Percentiles rank a stretch among this genome's conserved stretches.
Conservation (phyloP, 2,113 vertebrate species). For the Amphilophus citrinellus region DNA sequence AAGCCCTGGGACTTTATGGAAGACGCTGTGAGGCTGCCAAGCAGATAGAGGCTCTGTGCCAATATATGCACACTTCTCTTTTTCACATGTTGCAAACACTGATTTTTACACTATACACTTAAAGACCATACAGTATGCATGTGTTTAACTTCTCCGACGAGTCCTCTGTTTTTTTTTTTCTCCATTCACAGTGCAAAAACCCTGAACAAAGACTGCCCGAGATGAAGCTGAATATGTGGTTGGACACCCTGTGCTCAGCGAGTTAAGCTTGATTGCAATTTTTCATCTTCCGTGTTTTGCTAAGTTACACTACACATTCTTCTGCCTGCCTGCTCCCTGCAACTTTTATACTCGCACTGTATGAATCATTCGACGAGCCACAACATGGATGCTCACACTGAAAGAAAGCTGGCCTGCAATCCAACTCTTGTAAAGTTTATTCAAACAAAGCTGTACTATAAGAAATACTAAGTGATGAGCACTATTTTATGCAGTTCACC, state of each 20-base stretch:
- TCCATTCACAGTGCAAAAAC: background rate
- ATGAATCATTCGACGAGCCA: background rate
- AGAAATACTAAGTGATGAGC: background rate
- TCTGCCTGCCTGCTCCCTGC: background rate
- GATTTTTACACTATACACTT: background rate
- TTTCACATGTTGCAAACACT: background rate
- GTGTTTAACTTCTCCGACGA: background rate
- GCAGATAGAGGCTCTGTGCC: background rate
- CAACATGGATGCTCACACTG: background rate
- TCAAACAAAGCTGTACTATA: background rate
- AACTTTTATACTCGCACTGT: background rate
- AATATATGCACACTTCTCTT: conserved; percentile 24
- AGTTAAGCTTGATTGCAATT: background rate
- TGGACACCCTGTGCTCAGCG: background rate
- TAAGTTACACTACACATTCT: background rate
- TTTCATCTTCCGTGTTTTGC: background rate
- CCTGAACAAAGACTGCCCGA: background rate
- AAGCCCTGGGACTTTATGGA: conserved; percentile 25
- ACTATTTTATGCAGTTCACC: background rate
- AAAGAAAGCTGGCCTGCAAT: background rate
- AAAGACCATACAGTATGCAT: background rate
- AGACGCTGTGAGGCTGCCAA: background rate
- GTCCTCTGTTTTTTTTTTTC: background rate
- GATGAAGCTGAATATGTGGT: background rate
- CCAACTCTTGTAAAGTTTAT: background rate